Evolutionary conservation across 2,113 vertebrate species (phyloP).

Genomic region (Amphilophus citrinellus): DNA sequence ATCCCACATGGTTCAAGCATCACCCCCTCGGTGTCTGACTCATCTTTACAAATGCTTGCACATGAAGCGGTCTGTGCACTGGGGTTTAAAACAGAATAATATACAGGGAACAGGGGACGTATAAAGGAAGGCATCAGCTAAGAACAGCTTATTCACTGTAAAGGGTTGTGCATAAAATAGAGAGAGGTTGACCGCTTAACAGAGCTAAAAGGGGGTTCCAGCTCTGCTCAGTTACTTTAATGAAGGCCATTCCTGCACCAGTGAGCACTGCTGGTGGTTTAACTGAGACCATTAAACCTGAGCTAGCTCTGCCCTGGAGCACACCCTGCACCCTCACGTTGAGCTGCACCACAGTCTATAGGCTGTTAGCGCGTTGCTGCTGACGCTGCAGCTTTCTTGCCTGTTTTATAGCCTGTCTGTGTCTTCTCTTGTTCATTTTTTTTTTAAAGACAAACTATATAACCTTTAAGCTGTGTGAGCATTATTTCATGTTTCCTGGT

Average conservation of each 20-base stretch:
- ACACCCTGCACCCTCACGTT: slow-evolving; percentile 40
- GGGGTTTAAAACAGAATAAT: slow-evolving; percentile 1
- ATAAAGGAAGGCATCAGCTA: slow-evolving; percentile 41
- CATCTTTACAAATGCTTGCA: not conserved
- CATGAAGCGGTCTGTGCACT: not conserved
- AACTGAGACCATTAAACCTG: slow-evolving; percentile 70
- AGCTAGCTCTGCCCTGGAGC: slow-evolving; percentile 62
- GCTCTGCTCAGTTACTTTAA: slow-evolving; percentile 56
- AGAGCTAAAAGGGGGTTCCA: slow-evolving; percentile 42
- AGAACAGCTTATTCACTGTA: not conserved
- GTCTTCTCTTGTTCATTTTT: slow-evolving; percentile 25
- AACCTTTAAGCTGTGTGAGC: not conserved
- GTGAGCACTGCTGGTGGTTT: slow-evolving; percentile 62
- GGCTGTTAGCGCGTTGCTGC: slow-evolving; percentile 39
- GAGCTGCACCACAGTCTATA: slow-evolving; percentile 56
- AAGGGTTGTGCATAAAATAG: slow-evolving; percentile 36
- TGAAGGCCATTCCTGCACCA: slow-evolving; percentile 69
- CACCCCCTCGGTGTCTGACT: slow-evolving; percentile 10
- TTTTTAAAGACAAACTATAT: not conserved
- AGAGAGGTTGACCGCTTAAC: slow-evolving; percentile 40
- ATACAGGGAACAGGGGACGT: not conserved
- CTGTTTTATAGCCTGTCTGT: slow-evolving; percentile 50
- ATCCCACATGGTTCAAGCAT: slow-evolving; percentile 13
- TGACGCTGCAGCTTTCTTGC: slow-evolving; percentile 60
- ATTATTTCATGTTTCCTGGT: not conserved